A percentile compares a stretch with the other conserved stretches of the same genome.
Evolutionary conservation across 1,140 invertebrate species (phyloP).

Genomic region (Penaeus japonicus): DNA sequence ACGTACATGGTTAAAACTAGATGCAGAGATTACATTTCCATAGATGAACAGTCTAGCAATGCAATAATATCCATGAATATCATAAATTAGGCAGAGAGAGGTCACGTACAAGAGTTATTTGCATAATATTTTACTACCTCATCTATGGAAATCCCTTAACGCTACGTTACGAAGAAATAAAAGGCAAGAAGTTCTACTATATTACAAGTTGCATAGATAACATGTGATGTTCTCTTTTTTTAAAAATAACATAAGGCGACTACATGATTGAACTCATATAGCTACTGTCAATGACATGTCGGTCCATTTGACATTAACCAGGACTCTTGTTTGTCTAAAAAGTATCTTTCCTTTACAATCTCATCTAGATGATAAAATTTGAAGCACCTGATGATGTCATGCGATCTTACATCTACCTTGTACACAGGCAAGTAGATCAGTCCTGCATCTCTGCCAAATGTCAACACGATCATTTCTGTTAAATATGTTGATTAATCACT

Average conservation of each 20-base stretch:
- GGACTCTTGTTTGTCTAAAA: conserved; percentile 1
- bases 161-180: conserved; percentile 24
- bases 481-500: conserved; percentile 20
- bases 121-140: not conserved
- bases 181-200: conserved; percentile 50
- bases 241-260: conserved; percentile 46
- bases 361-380: not conserved
- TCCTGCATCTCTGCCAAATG: not conserved
- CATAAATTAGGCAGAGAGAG: not conserved
- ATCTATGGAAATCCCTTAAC: conserved; percentile 9
- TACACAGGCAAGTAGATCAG: too few relatives aligned
- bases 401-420: too few relatives aligned
- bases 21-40: not conserved
- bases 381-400: too few relatives aligned
- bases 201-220: conserved; percentile 57
- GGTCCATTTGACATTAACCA: not conserved
- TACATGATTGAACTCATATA: conserved; percentile 45
- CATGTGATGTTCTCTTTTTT: conserved; percentile 53
- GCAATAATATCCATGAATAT: not conserved
- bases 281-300: conserved; percentile 3
- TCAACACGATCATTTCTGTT: not conserved
- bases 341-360: not conserved
- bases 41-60: not conserved
- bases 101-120: not conserved
- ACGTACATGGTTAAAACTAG: conserved; percentile 1